These are phyloP conservation scores for Nixonia krombeini DNA, from an alignment of 1,140 invertebrate genomes.

Conservation along the genomic window DNA sequence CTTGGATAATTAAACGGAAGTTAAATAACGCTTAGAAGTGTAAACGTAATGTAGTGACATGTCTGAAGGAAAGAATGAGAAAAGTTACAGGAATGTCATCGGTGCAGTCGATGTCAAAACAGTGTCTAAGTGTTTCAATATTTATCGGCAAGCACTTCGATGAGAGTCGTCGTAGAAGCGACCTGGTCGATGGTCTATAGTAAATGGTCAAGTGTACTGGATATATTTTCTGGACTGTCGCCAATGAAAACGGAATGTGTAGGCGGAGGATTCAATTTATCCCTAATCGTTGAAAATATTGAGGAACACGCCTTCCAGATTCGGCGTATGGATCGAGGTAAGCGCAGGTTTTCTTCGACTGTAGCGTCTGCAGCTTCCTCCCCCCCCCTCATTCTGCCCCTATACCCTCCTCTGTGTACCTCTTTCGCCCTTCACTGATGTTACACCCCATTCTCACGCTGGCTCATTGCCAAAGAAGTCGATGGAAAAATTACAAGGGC, in stretches of 20 bases:
- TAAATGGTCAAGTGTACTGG: slow-evolving; percentile 30
- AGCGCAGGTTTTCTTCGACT: slow-evolving; percentile 9
- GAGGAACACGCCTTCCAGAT: slow-evolving; percentile 23
- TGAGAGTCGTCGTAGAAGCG: slow-evolving; percentile 34
- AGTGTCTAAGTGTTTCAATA: slow-evolving; percentile 66
- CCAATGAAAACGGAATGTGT: slow-evolving; percentile 57
- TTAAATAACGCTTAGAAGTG: too few species aligned
- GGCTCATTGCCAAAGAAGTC: slow-evolving; percentile 55
- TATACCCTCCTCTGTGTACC: neutral
- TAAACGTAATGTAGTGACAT: too few species aligned
- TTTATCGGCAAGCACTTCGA: slow-evolving; percentile 61
- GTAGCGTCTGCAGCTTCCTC: neutral
- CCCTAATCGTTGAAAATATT: slow-evolving; percentile 64
- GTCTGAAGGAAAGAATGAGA: too few species aligned
- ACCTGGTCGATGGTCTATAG: slow-evolving; percentile 21
- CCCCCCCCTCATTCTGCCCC: too few species aligned
- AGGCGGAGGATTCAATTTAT: slow-evolving; percentile 58
- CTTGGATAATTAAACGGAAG: too few species aligned
- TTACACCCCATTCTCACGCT: slow-evolving; percentile 16
- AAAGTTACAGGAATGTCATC: neutral
- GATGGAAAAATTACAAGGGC: slow-evolving; percentile 54
- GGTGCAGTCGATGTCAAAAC: slow-evolving; percentile 55
- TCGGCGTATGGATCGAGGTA: slow-evolving; percentile 30
- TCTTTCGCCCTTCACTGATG: slow-evolving; percentile 4
- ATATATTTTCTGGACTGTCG: slow-evolving; percentile 61